Evolutionary conservation across 2,888 invertebrate genomes (phyloP).

Genomic region (Sphaeridia pumilis): DNA sequence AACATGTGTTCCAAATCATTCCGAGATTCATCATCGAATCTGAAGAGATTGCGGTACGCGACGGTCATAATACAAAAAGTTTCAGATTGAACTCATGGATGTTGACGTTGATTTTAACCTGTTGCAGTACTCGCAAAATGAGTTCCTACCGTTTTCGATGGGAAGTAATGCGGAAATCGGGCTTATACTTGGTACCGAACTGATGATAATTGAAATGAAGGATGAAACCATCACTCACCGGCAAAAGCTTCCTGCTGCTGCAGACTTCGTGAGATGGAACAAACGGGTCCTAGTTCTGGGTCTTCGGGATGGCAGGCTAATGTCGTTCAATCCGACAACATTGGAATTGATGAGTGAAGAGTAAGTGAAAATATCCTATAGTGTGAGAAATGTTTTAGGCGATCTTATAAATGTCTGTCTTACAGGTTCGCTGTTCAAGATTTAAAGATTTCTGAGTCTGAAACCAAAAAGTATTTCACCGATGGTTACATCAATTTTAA

Average conservation of each 20-base stretch:
- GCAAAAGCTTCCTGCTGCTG: conserved; percentile 15
- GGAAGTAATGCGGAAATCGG: conserved; percentile 18
- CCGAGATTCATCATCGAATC: conserved; percentile 11
- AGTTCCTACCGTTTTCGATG: conserved; percentile 5
- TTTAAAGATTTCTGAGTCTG: neutral
- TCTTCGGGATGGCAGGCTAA: conserved; percentile 22
- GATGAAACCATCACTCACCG: conserved; percentile 8
- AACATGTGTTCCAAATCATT: conserved; percentile 17
- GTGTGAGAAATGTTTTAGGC: too few relatives aligned
- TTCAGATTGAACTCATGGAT: too few relatives aligned
- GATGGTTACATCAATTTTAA: neutral
- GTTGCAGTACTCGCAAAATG: neutral
- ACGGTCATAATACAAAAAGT: neutral
- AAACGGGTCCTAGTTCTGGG: conserved; percentile 28
- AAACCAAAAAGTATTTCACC: neutral
- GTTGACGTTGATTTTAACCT: too few relatives aligned
- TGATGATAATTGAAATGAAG: conserved; percentile 21
- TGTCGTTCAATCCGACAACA: conserved; percentile 24
- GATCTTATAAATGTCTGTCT: neutral
- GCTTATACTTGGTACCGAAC: conserved; percentile 15
- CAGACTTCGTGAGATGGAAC: conserved; percentile 33
- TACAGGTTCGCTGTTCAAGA: neutral
- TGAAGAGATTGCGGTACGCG: neutral
- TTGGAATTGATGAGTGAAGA: conserved; percentile 9
- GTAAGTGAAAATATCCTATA: too few relatives aligned